A percentile compares a stretch with the other conserved stretches of the same genome.
Evolutionary conservation across 2,113 vertebrate genomes (phyloP).

Genomic region (Pyrgilauda ruficollis): DNA sequence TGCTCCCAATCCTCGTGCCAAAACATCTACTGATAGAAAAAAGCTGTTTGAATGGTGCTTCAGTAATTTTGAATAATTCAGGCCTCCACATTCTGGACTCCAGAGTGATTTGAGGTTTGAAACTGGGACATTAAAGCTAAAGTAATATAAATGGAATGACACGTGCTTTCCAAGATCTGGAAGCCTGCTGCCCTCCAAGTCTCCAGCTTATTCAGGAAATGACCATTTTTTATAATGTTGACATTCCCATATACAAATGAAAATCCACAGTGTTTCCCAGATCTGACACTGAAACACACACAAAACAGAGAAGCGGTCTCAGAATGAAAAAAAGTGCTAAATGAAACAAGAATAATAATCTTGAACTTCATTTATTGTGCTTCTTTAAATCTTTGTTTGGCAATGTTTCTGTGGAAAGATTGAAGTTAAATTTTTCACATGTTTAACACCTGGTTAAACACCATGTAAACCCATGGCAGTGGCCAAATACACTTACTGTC

Average conservation of each 20-base stretch:
- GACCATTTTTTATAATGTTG: not conserved
- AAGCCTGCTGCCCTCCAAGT: not conserved
- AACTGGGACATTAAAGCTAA: not conserved
- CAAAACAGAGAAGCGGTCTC: not conserved
- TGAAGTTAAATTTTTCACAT: not conserved
- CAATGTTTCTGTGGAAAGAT: not conserved
- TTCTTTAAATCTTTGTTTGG: constrained; percentile 5
- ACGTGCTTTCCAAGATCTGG: not conserved
- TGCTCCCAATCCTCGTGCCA: not conserved
- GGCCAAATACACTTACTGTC: not conserved
- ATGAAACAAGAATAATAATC: not conserved
- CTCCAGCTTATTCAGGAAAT: constrained; percentile 7
- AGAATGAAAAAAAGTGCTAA: not conserved
- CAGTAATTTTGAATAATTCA: not conserved
- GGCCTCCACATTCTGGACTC: not conserved
- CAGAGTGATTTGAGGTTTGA: not conserved
- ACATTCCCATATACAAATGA: not conserved
- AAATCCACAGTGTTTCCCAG: not conserved
- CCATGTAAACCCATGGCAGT: not conserved
- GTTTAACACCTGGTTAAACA: constrained; percentile 20
- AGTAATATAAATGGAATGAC: not conserved
- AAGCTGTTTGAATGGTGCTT: not conserved
- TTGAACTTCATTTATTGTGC: not conserved
- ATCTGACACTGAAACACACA: not conserved
- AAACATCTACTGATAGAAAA: not conserved